Evolutionary conservation across 1,140 invertebrate genomes (phyloP).

Genomic region (Aradophagus sp.): DNA sequence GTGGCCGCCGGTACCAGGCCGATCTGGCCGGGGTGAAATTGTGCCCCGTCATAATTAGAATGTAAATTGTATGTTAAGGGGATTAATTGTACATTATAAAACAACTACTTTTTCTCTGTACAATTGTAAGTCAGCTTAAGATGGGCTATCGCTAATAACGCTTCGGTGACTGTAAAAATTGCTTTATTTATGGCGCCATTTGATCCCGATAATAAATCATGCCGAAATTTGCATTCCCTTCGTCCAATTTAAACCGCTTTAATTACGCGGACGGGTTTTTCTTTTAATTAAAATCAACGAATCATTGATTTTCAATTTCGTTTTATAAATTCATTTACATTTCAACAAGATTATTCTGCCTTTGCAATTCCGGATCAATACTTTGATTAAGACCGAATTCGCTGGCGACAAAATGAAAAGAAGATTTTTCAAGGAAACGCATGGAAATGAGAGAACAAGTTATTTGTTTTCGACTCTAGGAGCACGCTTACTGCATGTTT

Average conservation of each 20-base stretch:
- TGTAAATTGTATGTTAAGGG: conserved; percentile 38
- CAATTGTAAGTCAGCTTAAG: conserved; percentile 20
- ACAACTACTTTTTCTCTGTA: conserved; percentile 16
- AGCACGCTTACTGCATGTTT: conserved; percentile 14
- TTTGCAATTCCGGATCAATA: conserved; percentile 16
- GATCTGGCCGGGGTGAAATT: conserved; percentile 16
- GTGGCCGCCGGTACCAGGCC: conserved; percentile 29
- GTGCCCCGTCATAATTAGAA: conserved; percentile 30
- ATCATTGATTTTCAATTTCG: too few relatives aligned
- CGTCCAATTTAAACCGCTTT: too few relatives aligned
- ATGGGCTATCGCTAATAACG: conserved; percentile 1
- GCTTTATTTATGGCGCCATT: not conserved
- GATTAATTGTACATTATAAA: conserved; percentile 39
- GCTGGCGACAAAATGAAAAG: conserved; percentile 6
- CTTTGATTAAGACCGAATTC: too few relatives aligned
- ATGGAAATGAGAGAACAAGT: conserved; percentile 33
- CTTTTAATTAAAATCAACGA: too few relatives aligned
- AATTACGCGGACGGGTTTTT: too few relatives aligned
- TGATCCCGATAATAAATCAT: too few relatives aligned
- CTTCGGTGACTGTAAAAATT: not conserved
- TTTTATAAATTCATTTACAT: too few relatives aligned
- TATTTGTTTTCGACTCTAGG: conserved; percentile 34
- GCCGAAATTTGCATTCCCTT: too few relatives aligned
- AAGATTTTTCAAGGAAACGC: conserved; percentile 11
- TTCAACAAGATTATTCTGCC: not conserved